Evolutionary conservation across 2,113 vertebrate genomes (phyloP).

Genomic region (Ovibos moschatus): DNA sequence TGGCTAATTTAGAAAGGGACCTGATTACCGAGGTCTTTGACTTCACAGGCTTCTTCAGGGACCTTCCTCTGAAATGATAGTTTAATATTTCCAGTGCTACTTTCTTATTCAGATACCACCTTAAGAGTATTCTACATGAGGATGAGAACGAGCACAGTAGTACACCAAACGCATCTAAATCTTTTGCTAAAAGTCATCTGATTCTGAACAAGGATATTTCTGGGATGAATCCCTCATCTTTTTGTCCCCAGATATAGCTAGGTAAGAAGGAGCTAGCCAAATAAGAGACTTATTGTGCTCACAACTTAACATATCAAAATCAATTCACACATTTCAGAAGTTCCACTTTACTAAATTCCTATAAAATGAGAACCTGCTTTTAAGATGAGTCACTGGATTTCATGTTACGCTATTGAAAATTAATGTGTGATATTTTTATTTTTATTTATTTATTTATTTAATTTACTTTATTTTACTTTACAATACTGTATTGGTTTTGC

Average conservation of each 20-base stretch:
- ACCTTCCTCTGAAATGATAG: background rate
- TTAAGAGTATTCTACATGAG: background rate
- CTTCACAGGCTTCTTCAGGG: background rate
- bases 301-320: background rate
- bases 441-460: no score
- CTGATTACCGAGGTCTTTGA: background rate
- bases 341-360: background rate
- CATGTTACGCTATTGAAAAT: background rate
- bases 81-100: background rate
- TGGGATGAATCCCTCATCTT: background rate
- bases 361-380: background rate
- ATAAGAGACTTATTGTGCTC: background rate
- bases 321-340: constrained; percentile 11
- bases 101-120: background rate
- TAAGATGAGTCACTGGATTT: background rate
- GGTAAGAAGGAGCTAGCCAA: background rate
- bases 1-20: background rate
- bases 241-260: background rate
- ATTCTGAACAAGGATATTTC: background rate
- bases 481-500: no score
- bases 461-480: no score
- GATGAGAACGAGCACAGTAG: background rate
- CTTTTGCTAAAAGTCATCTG: background rate
- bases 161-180: background rate
- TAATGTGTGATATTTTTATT: background rate